These are phyloP conservation scores for Hippocampus kuda DNA, from an alignment of 2,797 vertebrate species.

Conservation along the genomic window DNA sequence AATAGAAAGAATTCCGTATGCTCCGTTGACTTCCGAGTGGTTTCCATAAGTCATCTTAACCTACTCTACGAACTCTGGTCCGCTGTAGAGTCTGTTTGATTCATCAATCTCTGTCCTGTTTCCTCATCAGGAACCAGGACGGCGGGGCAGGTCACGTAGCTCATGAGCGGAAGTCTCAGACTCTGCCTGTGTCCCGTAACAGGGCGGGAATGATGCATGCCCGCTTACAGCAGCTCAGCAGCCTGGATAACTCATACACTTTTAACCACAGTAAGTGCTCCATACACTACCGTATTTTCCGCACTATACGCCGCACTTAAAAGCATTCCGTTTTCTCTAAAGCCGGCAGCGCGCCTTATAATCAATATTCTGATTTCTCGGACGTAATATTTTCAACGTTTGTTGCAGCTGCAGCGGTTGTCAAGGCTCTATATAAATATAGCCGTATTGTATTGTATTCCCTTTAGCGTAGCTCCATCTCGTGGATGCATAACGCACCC, in stretches of 20 bases:
- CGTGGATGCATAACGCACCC: no score
- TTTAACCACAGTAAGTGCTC: conserved; percentile 95
- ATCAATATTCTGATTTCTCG: no score
- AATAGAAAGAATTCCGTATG: neutral
- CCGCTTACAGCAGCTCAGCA: conserved; percentile 99
- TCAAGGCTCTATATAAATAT: no score
- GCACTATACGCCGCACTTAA: conserved; percentile 11
- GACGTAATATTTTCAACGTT: no score
- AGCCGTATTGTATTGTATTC: no score
- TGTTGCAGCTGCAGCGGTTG: no score
- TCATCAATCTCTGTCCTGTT: conserved; percentile 75
- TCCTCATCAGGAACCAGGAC: conserved; percentile 96
- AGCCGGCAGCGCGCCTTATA: no score
- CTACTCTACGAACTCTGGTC: conserved; percentile 69
- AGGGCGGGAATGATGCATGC: conserved; percentile 98
- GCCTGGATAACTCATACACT: conserved; percentile 99
- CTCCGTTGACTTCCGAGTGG: neutral
- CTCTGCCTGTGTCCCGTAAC: conserved; percentile 99
- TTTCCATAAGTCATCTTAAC: conserved; percentile 16
- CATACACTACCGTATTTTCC: conserved; percentile 15
- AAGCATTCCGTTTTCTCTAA: neutral
- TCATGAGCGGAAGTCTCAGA: conserved; percentile 99
- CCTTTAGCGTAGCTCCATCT: no score
- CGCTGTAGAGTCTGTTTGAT: conserved; percentile 59
- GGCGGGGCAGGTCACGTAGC: conserved; percentile 92